phyloP scores from a whole-genome alignment of 2,113 vertebrate species.

The Muntiacus reevesi region DNA sequence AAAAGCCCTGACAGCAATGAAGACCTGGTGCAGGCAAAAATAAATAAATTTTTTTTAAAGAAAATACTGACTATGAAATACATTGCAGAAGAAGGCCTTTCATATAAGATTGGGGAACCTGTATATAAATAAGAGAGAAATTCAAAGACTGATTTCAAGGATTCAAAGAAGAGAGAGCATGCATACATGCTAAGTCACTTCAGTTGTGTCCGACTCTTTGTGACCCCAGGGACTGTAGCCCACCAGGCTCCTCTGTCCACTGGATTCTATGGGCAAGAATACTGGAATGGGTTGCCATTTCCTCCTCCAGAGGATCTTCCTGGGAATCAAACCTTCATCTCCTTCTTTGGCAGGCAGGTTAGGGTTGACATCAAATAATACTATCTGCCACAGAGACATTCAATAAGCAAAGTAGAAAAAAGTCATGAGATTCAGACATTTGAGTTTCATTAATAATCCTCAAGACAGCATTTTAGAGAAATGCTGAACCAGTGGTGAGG shows the following conservation, averaged over 20 bases:
- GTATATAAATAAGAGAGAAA: neutral
- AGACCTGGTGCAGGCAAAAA: neutral
- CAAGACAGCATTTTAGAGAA: neutral
- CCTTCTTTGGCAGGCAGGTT: no score
- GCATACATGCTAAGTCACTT: neutral
- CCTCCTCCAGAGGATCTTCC: no score
- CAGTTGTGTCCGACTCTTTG: neutral
- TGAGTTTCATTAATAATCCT: neutral
- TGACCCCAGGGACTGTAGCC: no score
- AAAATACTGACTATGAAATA: neutral
- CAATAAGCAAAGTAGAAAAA: neutral
- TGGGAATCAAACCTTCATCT: no score
- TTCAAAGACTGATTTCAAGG: neutral
- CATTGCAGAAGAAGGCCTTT: neutral
- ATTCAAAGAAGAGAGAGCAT: neutral
- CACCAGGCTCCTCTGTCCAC: no score
- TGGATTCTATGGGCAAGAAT: no score
- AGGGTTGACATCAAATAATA: neutral
- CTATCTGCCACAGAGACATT: neutral
- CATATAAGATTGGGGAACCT: neutral
- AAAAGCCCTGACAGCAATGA: neutral
- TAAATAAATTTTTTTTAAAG: neutral
- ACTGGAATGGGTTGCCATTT: no score
- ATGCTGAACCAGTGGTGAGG: neutral
- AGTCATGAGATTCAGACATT: neutral